Evolutionary conservation across 2,888 invertebrate genomes (phyloP).

Genomic region (Volucella inanis): DNA sequence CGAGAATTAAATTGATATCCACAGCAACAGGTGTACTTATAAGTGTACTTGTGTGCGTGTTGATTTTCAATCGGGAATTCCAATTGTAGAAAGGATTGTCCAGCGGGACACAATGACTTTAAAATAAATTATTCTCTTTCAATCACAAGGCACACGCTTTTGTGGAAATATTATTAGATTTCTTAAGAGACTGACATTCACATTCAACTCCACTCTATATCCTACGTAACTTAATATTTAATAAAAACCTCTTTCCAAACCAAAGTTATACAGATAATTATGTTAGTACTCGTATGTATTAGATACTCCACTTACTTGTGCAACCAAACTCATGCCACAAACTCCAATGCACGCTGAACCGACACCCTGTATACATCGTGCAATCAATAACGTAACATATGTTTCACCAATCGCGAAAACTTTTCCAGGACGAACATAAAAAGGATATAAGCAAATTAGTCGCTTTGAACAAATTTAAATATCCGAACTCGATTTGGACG

Average conservation of each 20-base stretch:
- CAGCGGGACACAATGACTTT: neutral
- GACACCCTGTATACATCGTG: slow-evolving; percentile 90
- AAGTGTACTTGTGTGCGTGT: too few species aligned
- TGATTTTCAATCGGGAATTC: too few species aligned
- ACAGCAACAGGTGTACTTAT: too few species aligned
- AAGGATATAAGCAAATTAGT: slow-evolving; percentile 56
- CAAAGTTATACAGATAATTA: neutral
- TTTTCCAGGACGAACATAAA: slow-evolving; percentile 79
- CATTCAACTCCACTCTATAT: neutral
- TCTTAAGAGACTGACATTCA: slow-evolving; percentile 8
- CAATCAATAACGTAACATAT: slow-evolving; percentile 87
- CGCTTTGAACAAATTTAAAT: slow-evolving; percentile 40
- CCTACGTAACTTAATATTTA: neutral
- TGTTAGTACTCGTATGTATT: neutral
- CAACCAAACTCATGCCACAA: slow-evolving; percentile 92
- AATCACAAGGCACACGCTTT: neutral
- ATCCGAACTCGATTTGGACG: slow-evolving; percentile 78
- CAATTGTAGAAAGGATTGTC: too few species aligned
- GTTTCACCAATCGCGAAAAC: slow-evolving; percentile 90
- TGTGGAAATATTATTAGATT: slow-evolving; percentile 2
- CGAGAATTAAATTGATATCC: too few species aligned
- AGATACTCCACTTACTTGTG: slow-evolving; percentile 82
- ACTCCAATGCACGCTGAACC: slow-evolving; percentile 92
- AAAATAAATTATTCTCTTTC: slow-evolving; percentile 3
- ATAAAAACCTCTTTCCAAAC: neutral